Percentiles rank a stretch among this genome's conserved stretches.
These are phyloP conservation scores for Chrysina gloriosa DNA, from an alignment of 2,888 invertebrate species.

Conservation along the genomic window DNA sequence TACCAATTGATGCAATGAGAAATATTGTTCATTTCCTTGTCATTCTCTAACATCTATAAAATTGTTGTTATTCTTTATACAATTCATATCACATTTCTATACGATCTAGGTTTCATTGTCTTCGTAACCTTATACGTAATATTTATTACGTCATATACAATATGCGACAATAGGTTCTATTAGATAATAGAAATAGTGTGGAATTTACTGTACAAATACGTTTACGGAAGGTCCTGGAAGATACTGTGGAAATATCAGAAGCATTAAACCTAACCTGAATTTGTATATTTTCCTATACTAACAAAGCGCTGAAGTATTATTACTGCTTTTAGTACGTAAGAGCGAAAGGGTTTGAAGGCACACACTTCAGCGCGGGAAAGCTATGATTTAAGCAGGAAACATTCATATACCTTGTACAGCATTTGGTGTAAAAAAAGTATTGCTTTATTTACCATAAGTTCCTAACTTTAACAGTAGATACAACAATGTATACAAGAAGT, in stretches of 20 bases:
- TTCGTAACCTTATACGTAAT: slow-evolving; percentile 28
- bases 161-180: slow-evolving; percentile 1
- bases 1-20: neutral
- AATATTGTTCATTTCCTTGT: slow-evolving; percentile 31
- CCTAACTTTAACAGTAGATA: slow-evolving; percentile 12
- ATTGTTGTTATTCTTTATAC: slow-evolving; percentile 25
- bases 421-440: slow-evolving; percentile 10
- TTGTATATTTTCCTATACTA: slow-evolving; percentile 19
- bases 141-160: slow-evolving; percentile 19
- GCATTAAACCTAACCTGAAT: slow-evolving; percentile 3
- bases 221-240: slow-evolving; percentile 21
- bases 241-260: slow-evolving; percentile 12
- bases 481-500: slow-evolving; percentile 4
- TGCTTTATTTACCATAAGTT: slow-evolving; percentile 7
- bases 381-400: slow-evolving; percentile 42
- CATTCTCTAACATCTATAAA: slow-evolving; percentile 25
- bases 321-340: slow-evolving; percentile 35
- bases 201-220: slow-evolving; percentile 10
- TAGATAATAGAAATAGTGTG: neutral
- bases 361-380: slow-evolving; percentile 46
- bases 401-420: slow-evolving; percentile 28
- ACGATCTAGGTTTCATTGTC: slow-evolving; percentile 30
- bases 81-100: slow-evolving; percentile 36
- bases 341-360: slow-evolving; percentile 47
- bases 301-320: slow-evolving; percentile 10